A percentile compares a stretch with the other conserved stretches of the same genome.
Evolutionary conservation across 2,797 vertebrate genomes (phyloP).

Genomic region (Onychomys arenicola): DNA sequence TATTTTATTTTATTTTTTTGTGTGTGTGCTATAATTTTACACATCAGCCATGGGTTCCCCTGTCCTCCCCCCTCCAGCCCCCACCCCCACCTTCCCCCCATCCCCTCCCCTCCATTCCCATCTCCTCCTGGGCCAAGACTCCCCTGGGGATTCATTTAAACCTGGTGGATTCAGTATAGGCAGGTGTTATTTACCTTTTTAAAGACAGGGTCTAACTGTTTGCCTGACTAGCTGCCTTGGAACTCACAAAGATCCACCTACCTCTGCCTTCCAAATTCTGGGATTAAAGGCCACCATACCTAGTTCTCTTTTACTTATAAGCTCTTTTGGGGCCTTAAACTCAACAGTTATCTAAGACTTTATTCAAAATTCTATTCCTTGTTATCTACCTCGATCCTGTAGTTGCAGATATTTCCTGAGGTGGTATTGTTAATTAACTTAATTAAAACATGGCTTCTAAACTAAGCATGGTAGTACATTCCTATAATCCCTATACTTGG

Average conservation of each 20-base stretch:
- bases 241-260: neutral
- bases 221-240: neutral
- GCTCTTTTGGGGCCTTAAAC: slow-evolving; percentile 33
- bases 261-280: neutral
- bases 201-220: neutral
- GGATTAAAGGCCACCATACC: neutral
- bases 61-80: too few species aligned
- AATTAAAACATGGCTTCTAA: slow-evolving; percentile 45
- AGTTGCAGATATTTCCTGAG: slow-evolving; percentile 47
- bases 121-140: too few species aligned
- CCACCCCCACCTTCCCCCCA: too few species aligned
- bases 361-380: slow-evolving; percentile 38
- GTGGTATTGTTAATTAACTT: neutral
- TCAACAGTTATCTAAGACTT: slow-evolving; percentile 43
- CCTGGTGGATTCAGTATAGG: too few species aligned
- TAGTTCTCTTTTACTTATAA: slow-evolving; percentile 9
- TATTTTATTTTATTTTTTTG: too few species aligned
- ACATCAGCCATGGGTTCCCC: too few species aligned
- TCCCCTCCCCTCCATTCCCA: too few species aligned
- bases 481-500: neutral
- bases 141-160: too few species aligned
- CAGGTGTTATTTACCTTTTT: neutral
- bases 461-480: neutral
- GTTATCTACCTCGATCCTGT: slow-evolving; percentile 47
- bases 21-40: too few species aligned